Base-by-base conservation (phyloP, 2,888 invertebrate species). In the Cryptus viduatorius region DNA sequence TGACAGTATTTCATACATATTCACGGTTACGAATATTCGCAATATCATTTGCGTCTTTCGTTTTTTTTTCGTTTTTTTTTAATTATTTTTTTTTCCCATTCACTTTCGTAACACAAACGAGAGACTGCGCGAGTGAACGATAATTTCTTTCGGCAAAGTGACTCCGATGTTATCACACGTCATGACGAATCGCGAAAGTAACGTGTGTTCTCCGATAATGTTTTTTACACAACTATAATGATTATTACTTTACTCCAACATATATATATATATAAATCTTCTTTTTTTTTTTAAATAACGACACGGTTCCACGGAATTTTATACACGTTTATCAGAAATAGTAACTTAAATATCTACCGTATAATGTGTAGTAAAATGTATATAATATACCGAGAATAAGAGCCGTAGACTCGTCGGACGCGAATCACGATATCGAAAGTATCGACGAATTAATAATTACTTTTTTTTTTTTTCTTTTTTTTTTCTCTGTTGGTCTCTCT, bases 291-390 rank as follows among this genome's bases (percentile, higher is more conserved):
- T 78, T 78, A 75, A 71, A 59, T 7, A 71, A 79, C 67, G 78
- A 79, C 83, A 82, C 72, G 68, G 82, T 81, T 75, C 81, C 83
- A 85, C 65, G 69, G 44, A 85, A 85, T 86, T 86, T 86, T 86
- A 81, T 83, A 86, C 79, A 85, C 83, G 73, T 86, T 84, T 78
- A 79, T 79, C 76, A 76, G 78, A 76, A 68, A 72, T 79, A 83
- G 79, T 85, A 79, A 82, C 79, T 85, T 76, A 83, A 84, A 71
- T 86, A 82, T 82, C 69, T 61, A 77, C 75, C 82, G 81, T 85
- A 83, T 85, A 79, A 83, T 82, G 85, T 90, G 88, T 90, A 90
- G 89, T 88, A 86, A 90, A 90, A 89, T 92, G 90, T 92, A 92
- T 84, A 91, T 91, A 92, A 69, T 75, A 86, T 85, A 48, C 31